Evolutionary conservation across 1,140 invertebrate genomes (phyloP), one percentile per base, ranked within the genome.

Genomic region (Drosophila subobscura): DNA sequence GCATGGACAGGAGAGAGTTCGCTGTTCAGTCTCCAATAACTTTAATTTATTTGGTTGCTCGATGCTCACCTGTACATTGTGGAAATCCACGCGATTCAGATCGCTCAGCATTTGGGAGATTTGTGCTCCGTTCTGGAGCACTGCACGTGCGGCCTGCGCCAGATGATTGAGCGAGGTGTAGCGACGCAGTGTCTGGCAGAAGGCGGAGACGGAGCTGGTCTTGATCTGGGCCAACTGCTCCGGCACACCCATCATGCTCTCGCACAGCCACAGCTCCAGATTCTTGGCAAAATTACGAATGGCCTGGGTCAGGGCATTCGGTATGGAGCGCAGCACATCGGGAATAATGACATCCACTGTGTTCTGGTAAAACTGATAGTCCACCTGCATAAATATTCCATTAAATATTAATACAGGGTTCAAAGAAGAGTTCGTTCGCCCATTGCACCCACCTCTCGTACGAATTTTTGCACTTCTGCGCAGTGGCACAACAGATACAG

Each of bases 91-190:
- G 79, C 98, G 95, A 93, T 98, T 99, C 49, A 99, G 93, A 93
- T 99, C 99, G 41, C 97, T 95, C 52, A 99, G 92, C 98, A 99
- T 99, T 94, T 99, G 97, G 83, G 95, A 95, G 77, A 99, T 99
- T 94, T 99, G 98, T 83, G 96, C 95, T 76, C 96, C 95, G 93
- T 99, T 99, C 92, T 98, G 97, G 55, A 99, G 94, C 37, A 99
- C 98, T 51, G 98, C 98, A 40, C 98, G 93, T 7, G 98, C 98
- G 47, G 99, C 98, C 90, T 94, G 93, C 51, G 99, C 98, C 79
- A 99, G 93, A 92, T 99, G 99, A 93, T 99, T 99, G n/a, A 99
- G 93, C 12, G 98, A 99, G 10, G 98, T 99, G 92, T 99, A 99
- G 51, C 98, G 94, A 40, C 98, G 93, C 81, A 99, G 92, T 42